Evolutionary conservation across 2,888 invertebrate species (phyloP), one percentile per base, ranked within the genome.

Genomic region (Hydrotaea diabolus): DNA sequence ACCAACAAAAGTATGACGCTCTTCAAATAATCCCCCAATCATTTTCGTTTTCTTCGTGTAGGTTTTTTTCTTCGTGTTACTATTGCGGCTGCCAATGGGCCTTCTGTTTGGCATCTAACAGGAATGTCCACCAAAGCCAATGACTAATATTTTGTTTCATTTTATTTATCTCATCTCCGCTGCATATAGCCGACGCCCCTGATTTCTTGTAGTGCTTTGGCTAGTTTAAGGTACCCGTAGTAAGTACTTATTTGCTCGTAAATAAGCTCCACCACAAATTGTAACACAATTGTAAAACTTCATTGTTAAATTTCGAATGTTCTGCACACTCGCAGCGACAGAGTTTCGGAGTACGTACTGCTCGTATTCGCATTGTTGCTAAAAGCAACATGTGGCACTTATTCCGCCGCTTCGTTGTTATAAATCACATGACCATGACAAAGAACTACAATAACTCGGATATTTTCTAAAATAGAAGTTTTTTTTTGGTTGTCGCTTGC

Each of bases 371-470:
- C 23, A 77, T 36, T 69, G 64, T 73, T 49, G 71, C 62, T 62
- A 64, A 55, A 46, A 31, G 79, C 83, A 83, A 76, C 72, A 78
- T 69, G 77, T 81, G 78, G 49, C 76, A 76, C 72, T 81, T 77
- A 55, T 62, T 43, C n/a, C 46, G 72, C 21, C 26, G 55, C 46
- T 53, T 46, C 59, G 71, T 46, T 77, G 86, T 89, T 89, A 87
- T 89, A 87, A 91, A 89, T 91, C 90, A 91, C 88, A 89, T 91
- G 90, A 91, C 91, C 91, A 90, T 91, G 90, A 91, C 90, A 89
- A 87, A 83, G 82, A 82, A 87, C 85, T 87, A 87, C 86, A 86
- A 87, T 87, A 62, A 62, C 31, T n/a, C n/a, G n/a, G 7, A 62
- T 62, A 62, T 36, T 23, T 69, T 21, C 13, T 46, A 21, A 23